Evolutionary conservation across 1,140 invertebrate species (phyloP), one percentile per base, ranked within the genome.

Genomic region (Caerostris extrusa): DNA sequence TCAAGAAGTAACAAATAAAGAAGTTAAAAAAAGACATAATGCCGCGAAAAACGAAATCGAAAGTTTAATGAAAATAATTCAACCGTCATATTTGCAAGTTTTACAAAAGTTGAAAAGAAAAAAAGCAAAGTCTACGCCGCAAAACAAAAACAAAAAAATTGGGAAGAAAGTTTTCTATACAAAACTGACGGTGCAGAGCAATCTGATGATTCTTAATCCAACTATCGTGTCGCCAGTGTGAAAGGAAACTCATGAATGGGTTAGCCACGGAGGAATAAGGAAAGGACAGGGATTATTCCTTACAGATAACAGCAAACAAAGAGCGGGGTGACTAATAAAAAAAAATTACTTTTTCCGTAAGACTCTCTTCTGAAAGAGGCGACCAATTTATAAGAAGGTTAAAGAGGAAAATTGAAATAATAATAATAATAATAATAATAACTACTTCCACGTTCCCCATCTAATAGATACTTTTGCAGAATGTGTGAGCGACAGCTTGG

Each of bases 171-270:
- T 64, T 77, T 77, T 77, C 82, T 58, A 83, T 83, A 83, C 53
- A 83, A 58, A 57, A 57, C 82, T 58, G 53, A n/a, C 82, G 82
- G 60, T 87, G 85, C 85, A 57, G 19, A 87, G 60, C 85, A 8
- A 87, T 87, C 85, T 61, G 85, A 87, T 87, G 58, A 61, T 87
- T 19, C n/a, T 87, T 87, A 87, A 87, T 87, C 85, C 85, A 60
- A 53, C 71, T 77, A 77, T 77, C 71, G 71, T 77, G 71, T 53
- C 71, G 71, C 34, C 34, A 7, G 57, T 34, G 82, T 58, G 82
- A 83, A 83, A 83, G 55, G 82, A 57, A 83, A 58, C 56, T 83
- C n/a, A 58, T 83, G 82, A 83, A 83, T 83, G 53, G 57, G n/a
- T 34, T 58, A 56, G 14, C 83, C 67, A 86, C 19, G 57, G n/a